phyloP scores from a whole-genome alignment of 2,113 vertebrate species.

The Prolemur simus region DNA sequence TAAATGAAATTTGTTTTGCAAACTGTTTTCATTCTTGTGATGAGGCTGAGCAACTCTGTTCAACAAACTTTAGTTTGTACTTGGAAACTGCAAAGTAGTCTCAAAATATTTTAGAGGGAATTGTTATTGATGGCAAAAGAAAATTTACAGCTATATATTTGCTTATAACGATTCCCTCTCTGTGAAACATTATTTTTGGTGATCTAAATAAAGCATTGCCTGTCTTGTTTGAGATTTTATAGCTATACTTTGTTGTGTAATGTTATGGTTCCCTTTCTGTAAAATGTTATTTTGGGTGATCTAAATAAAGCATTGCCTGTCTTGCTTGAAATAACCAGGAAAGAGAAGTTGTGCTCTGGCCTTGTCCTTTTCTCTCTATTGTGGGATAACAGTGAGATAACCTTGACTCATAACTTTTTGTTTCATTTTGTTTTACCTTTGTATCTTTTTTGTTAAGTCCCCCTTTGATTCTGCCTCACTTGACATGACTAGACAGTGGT shows the following conservation, averaged over 20 bases:
- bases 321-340: conserved; percentile 42
- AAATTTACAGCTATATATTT: conserved; percentile 28
- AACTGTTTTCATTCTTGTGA: conserved; percentile 49
- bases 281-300: conserved; percentile 58
- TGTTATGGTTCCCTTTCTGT: conserved; percentile 49
- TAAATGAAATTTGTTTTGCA: conserved; percentile 50
- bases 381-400: neutral
- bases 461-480: neutral
- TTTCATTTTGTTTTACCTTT: conserved; percentile 8
- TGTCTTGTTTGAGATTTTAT: conserved; percentile 59
- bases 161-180: conserved; percentile 44
- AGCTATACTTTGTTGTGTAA: conserved; percentile 18
- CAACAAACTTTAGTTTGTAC: conserved; percentile 31
- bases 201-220: conserved; percentile 61
- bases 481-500: neutral
- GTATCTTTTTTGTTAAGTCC: neutral
- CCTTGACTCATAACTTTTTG: neutral
- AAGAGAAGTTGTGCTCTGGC: neutral
- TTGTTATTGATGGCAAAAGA: conserved; percentile 26
- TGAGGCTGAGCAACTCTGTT: conserved; percentile 44
- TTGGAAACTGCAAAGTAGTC: conserved; percentile 61
- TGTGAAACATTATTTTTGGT: conserved; percentile 61
- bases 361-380: neutral
- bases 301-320: conserved; percentile 58
- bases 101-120: conserved; percentile 61